These are phyloP conservation scores for Formica selysi DNA, from an alignment of 1,140 invertebrate genomes.

Conservation along the genomic window DNA sequence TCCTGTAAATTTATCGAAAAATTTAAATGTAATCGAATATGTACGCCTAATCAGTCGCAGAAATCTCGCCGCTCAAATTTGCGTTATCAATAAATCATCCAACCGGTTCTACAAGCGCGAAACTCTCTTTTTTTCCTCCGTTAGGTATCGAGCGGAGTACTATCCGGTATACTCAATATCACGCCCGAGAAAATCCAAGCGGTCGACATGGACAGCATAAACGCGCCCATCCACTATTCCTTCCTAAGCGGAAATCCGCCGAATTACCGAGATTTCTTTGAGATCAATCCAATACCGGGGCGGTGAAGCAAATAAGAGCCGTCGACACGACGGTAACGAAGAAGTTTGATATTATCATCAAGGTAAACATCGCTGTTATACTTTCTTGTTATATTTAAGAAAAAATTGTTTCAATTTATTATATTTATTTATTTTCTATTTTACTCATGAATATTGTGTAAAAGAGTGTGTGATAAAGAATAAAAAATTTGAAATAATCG, in stretches of 20 bases:
- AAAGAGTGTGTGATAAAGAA: background rate
- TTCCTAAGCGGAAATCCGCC: slow-evolving; percentile 93
- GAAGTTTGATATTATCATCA: slow-evolving; percentile 91
- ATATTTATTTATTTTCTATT: background rate
- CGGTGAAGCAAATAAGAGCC: slow-evolving; percentile 92
- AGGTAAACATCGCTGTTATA: slow-evolving; percentile 84
- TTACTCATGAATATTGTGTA: background rate
- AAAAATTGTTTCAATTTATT: background rate
- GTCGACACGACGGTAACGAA: slow-evolving; percentile 92
- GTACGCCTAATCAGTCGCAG: slow-evolving; percentile 20
- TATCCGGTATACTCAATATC: slow-evolving; percentile 93
- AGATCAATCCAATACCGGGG: slow-evolving; percentile 93
- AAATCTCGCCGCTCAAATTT: slow-evolving; percentile 41
- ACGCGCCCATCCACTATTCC: slow-evolving; percentile 92
- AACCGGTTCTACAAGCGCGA: slow-evolving; percentile 62
- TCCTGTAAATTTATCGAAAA: slow-evolving; percentile 6
- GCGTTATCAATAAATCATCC: slow-evolving; percentile 43
- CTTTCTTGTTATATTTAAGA: background rate
- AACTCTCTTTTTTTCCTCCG: slow-evolving; percentile 33
- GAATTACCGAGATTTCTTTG: slow-evolving; percentile 93
- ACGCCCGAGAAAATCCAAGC: slow-evolving; percentile 96
- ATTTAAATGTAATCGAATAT: slow-evolving; percentile 5
- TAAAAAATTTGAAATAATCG: background rate
- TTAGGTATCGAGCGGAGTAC: slow-evolving; percentile 92
- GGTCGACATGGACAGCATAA: slow-evolving; percentile 95